Evolutionary conservation across 2,113 vertebrate genomes (phyloP).

Genomic region (Ivindomyrus marchei): DNA sequence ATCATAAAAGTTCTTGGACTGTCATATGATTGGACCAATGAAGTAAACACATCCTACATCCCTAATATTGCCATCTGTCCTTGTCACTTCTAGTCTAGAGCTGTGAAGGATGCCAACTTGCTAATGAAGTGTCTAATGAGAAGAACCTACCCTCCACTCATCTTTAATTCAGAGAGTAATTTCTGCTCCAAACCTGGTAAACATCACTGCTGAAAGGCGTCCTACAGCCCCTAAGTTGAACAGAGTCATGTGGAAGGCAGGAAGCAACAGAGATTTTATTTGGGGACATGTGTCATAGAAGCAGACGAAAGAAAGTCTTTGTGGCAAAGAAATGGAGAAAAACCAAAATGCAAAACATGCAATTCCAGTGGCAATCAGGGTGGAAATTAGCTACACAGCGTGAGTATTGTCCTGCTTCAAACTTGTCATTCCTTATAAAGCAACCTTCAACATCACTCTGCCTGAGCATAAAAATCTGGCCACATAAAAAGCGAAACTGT

Average conservation of each 20-base stretch:
- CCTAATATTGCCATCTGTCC: slow-evolving; percentile 4
- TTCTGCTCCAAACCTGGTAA: background rate
- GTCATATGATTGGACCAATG: background rate
- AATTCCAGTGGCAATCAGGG: background rate
- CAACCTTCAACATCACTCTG: background rate
- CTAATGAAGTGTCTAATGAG: background rate
- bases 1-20: background rate
- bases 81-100: background rate
- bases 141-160: background rate
- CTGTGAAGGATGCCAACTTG: background rate
- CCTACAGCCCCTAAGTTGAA: background rate
- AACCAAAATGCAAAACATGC: background rate
- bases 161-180: background rate
- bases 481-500: background rate
- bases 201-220: background rate
- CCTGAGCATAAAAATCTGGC: background rate
- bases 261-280: background rate
- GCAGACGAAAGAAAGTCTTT: background rate
- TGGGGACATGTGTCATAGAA: background rate
- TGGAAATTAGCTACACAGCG: background rate
- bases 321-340: background rate
- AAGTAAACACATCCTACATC: background rate
- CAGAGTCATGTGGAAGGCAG: background rate
- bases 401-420: background rate
- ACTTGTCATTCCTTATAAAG: background rate